Evolutionary conservation across 2,888 invertebrate species (phyloP).

Genomic region (Sarcophaga caerulescens): DNA sequence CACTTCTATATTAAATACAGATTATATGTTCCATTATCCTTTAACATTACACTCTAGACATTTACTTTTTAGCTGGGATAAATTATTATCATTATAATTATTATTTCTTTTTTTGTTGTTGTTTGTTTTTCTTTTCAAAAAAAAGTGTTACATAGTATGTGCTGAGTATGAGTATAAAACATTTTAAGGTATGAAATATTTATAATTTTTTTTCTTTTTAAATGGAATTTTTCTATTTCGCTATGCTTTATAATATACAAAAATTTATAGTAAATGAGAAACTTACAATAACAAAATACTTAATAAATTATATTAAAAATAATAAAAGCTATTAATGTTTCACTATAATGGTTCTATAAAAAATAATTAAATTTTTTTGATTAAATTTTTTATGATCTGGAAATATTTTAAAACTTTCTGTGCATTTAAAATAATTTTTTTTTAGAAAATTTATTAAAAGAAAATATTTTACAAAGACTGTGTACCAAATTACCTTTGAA

Average conservation of each 20-base stretch:
- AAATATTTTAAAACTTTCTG: too few relatives aligned
- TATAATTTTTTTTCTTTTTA: too few relatives aligned
- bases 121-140: constrained; percentile 6
- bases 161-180: background rate
- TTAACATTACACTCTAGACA: background rate
- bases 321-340: too few relatives aligned
- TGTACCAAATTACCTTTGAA: too few relatives aligned
- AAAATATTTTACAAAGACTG: too few relatives aligned
- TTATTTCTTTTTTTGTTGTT: constrained; percentile 7
- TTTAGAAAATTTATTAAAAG: background rate
- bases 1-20: constrained; percentile 14
- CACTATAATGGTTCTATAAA: too few relatives aligned
- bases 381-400: too few relatives aligned
- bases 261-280: background rate
- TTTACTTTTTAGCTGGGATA: constrained; percentile 20
- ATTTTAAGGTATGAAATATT: background rate
- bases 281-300: background rate
- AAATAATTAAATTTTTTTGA: too few relatives aligned
- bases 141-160: constrained; percentile 32
- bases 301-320: too few relatives aligned
- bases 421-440: too few relatives aligned
- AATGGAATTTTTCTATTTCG: too few relatives aligned
- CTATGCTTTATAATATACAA: too few relatives aligned
- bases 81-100: constrained; percentile 19
- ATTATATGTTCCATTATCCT: background rate